phyloP scores from a whole-genome alignment of 2,888 invertebrate genomes.

The Drosophila koepferae region DNA sequence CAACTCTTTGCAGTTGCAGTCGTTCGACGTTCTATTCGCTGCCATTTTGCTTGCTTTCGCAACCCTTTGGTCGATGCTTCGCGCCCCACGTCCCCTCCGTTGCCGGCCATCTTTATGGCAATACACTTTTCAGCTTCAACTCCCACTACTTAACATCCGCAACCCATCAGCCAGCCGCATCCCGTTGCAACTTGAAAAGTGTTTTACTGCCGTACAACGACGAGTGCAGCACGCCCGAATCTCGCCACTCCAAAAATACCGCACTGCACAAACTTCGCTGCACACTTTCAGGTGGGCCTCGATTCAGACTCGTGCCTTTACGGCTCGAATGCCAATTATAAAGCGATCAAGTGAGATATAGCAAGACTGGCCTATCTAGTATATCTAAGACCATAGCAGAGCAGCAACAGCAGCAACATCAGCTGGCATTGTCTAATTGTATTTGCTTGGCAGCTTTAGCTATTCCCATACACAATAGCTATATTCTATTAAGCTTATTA shows the following conservation, averaged over 20 bases:
- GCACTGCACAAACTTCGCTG: conserved; percentile 62
- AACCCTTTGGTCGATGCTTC: background rate
- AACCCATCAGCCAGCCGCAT: conserved; percentile 2
- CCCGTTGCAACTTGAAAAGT: conserved; percentile 47
- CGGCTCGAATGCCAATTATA: conserved; percentile 50
- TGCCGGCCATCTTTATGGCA: background rate
- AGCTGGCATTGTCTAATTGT: no score
- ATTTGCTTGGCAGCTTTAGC: no score
- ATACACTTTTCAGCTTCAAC: background rate
- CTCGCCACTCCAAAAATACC: conserved; percentile 45
- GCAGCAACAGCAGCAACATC: no score
- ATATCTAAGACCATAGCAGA: background rate
- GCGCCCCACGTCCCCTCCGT: background rate
- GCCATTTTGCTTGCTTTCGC: background rate
- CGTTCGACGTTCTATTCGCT: conserved; percentile 25
- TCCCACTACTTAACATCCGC: conserved; percentile 1
- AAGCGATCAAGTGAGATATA: conserved; percentile 41
- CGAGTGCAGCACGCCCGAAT: conserved; percentile 24
- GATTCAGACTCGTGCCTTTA: conserved; percentile 7
- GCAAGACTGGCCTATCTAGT: background rate
- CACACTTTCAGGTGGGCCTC: conserved; percentile 21
- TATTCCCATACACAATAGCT: no score
- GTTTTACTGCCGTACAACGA: conserved; percentile 40
- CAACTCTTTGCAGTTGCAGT: conserved; percentile 64
- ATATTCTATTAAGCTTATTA: no score